Percentiles rank a stretch among this genome's conserved stretches.
These are phyloP conservation scores for Lepas anatifera DNA, from an alignment of 2,888 invertebrate species.

Conservation along the genomic window DNA sequence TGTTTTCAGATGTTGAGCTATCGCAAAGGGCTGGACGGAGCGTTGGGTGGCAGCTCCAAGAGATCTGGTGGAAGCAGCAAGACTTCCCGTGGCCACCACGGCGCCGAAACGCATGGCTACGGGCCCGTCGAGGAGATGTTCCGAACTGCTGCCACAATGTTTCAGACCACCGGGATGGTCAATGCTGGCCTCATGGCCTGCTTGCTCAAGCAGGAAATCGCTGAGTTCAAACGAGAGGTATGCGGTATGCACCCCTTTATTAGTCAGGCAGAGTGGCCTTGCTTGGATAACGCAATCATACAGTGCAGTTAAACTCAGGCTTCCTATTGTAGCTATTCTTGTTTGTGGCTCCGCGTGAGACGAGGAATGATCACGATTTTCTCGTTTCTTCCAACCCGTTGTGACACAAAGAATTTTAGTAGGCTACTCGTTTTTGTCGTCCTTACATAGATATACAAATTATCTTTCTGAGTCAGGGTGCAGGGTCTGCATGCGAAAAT, in stretches of 20 bases:
- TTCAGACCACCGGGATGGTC: neutral
- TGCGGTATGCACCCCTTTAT: neutral
- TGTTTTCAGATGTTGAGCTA: neutral
- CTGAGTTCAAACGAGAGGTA: neutral
- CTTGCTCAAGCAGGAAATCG: neutral
- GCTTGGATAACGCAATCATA: neutral
- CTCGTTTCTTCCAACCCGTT: too few species aligned
- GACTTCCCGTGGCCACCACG: neutral
- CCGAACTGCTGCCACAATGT: neutral
- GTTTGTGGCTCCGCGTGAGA: neutral
- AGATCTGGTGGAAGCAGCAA: neutral
- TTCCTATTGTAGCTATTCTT: neutral
- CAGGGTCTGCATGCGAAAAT: too few species aligned
- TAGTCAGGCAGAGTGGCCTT: neutral
- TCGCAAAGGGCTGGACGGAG: neutral
- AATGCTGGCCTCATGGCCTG: neutral
- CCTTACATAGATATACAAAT: too few species aligned
- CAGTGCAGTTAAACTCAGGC: neutral
- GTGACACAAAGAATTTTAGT: too few species aligned
- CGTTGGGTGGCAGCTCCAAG: neutral
- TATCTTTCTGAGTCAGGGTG: too few species aligned
- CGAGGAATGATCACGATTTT: neutral
- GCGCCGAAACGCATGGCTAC: neutral
- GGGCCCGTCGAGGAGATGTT: neutral
- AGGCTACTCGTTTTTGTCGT: too few species aligned